Percentiles rank a stretch among this genome's conserved stretches.
Evolutionary conservation across 2,113 vertebrate genomes (phyloP).

Genomic region (Brachirus orientalis): DNA sequence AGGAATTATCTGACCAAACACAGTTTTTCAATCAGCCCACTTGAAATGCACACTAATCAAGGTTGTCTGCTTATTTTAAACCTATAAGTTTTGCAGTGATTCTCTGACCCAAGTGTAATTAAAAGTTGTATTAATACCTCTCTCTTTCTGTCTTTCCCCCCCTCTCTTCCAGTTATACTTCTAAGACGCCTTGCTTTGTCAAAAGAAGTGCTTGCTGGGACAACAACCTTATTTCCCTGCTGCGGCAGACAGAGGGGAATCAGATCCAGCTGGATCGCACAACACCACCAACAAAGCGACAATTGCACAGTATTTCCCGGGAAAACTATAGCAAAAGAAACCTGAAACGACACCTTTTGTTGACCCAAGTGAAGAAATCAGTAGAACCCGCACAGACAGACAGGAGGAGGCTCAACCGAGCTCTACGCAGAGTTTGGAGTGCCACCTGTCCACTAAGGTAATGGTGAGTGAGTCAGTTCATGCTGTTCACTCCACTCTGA

Average conservation of each 20-base stretch:
- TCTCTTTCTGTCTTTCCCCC: background rate
- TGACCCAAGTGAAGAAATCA: background rate
- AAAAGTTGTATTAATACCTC: conserved; percentile 30
- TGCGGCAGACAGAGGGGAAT: conserved; percentile 9
- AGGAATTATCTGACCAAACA: conserved; percentile 19
- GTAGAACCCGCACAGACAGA: background rate
- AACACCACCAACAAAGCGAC: background rate
- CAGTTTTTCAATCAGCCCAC: conserved; percentile 32
- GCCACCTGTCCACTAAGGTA: conserved; percentile 15
- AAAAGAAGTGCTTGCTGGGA: background rate
- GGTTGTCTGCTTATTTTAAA: conserved; percentile 39
- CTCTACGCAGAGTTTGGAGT: conserved; percentile 15
- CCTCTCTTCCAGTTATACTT: conserved; percentile 29
- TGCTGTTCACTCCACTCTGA: conserved; percentile 1
- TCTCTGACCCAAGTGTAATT: conserved; percentile 28
- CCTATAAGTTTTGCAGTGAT: conserved; percentile 33
- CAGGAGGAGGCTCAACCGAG: conserved; percentile 1
- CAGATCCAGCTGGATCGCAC: background rate
- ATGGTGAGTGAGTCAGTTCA: conserved; percentile 47
- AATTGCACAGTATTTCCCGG: background rate
- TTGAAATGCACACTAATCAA: conserved; percentile 29
- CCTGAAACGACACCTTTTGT: background rate
- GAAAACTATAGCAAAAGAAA: background rate
- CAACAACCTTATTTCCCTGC: background rate
- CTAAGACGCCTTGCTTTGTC: conserved; percentile 12